Percentiles rank a stretch among this genome's conserved stretches.
Evolutionary conservation across 1,140 invertebrate species (phyloP).

Genomic region (Stenopsyche tienmushanensis): DNA sequence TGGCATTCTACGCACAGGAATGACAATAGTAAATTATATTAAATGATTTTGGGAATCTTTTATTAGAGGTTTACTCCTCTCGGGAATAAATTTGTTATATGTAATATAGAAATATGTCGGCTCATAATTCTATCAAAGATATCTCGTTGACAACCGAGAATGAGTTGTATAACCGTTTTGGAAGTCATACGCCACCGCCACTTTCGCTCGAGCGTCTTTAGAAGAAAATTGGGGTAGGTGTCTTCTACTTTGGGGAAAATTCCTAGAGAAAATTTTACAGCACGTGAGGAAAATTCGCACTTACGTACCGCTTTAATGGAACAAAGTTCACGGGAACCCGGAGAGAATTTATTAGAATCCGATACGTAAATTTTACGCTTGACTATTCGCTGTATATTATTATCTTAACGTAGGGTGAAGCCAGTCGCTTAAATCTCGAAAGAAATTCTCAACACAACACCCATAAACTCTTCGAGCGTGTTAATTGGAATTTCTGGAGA

Average conservation of each 20-base stretch:
- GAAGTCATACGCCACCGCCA: background rate
- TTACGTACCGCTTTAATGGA: conserved; percentile 18
- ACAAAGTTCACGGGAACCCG: conserved; percentile 17
- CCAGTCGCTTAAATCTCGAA: too few species aligned
- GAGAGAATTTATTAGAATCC: conserved; percentile 26
- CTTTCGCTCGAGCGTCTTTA: background rate
- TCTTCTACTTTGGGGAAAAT: conserved; percentile 8
- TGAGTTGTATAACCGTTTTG: background rate
- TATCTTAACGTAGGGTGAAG: background rate
- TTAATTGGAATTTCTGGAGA: too few species aligned
- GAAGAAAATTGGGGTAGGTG: conserved; percentile 1
- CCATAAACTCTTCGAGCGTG: too few species aligned
- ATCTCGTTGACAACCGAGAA: too few species aligned
- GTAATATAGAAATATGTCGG: too few species aligned
- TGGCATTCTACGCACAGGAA: too few species aligned
- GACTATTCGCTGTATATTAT: conserved; percentile 7
- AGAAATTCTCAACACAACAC: too few species aligned
- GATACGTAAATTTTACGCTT: conserved; percentile 19
- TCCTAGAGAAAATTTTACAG: conserved; percentile 9
- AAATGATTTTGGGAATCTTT: too few species aligned
- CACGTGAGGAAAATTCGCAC: conserved; percentile 22
- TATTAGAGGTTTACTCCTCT: too few species aligned
- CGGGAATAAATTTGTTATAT: too few species aligned
- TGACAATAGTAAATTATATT: too few species aligned
- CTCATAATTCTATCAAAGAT: too few species aligned